Evolutionary conservation across 1,140 invertebrate species (phyloP), one percentile per base, ranked within the genome.

Genomic region (Sinella curviseta): DNA sequence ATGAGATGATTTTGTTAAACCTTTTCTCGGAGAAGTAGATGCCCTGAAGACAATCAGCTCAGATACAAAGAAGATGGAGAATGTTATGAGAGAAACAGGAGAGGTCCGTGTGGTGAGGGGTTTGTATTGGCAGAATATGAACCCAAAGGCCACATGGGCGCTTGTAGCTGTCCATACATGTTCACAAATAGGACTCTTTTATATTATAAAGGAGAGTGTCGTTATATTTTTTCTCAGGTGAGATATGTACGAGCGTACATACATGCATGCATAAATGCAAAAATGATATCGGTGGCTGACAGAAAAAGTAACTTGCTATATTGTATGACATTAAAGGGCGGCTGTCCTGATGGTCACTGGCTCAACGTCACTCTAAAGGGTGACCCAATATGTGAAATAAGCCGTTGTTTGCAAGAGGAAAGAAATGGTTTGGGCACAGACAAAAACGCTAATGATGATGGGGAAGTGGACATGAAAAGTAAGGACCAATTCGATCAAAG

Each of bases 301-400:
- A 60, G 12, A 26, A 60, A 60, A 60, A 48, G 8, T 48, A 60
- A n/a, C 3, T 48, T 75, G 24, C 4, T 75, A 12, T 75, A 3
- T 48, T 75, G 12, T 74, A 35, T 75, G 39, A 36, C 39, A 48
- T 75, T 75, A n/a, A 36, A 75, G 74, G 74, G 33, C 2, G 14
- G 4, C 28, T 75, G 74, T 48, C 34, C 33, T 48, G 34, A 36
- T 12, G 36, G 60, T 60, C 35, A 36, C 14, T 79, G 78, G 78
- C 55, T 79, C 0, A 76, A 76, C 74, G 20, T 79, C 16, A 75
- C 54, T 26, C 16, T 14, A 1, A 30, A 39, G 14, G 74, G 74
- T 0, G 33, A 35, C 28, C 78, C 78, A 8, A 55, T 79, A 60
- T 79, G 78, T 24, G 73, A 55, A 28, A 20, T 33, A 35, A 76